Evolutionary conservation across 1,140 invertebrate genomes (phyloP).

Genomic region (Dufourea novaeangliae): DNA sequence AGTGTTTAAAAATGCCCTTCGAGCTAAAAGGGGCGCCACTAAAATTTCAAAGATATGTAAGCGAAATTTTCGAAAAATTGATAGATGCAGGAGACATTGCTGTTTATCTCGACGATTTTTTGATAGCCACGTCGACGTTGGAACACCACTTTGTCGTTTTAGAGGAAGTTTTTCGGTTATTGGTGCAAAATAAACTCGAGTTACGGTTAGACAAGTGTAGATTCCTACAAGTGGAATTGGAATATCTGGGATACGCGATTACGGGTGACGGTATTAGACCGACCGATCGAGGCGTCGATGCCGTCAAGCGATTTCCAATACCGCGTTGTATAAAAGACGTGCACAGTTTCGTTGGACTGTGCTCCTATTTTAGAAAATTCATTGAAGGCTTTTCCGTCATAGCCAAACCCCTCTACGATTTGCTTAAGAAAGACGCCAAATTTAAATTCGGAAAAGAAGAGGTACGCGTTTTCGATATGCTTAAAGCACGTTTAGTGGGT

Average conservation of each 20-base stretch:
- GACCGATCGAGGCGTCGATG: no score
- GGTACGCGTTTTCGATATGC: constrained; percentile 72
- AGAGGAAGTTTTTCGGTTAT: background rate
- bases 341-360: no score
- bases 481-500: background rate
- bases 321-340: no score
- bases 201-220: constrained; percentile 6
- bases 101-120: constrained; percentile 1
- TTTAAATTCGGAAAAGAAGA: constrained; percentile 49
- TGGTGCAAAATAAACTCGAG: background rate
- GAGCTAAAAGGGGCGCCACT: background rate
- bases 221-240: background rate
- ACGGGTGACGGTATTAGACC: background rate
- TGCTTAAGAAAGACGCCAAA: constrained; percentile 39
- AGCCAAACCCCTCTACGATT: constrained; percentile 26
- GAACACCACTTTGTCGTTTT: background rate
- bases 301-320: no score
- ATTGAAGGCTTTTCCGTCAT: constrained; percentile 47
- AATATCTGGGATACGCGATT: background rate
- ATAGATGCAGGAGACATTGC: background rate
- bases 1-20: constrained; percentile 9
- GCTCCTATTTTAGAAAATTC: background rate
- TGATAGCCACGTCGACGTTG: background rate
- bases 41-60: background rate
- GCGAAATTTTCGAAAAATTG: background rate